Base-by-base conservation (phyloP, 2,113 vertebrate genomes). In the Maccullochella peelii region DNA sequence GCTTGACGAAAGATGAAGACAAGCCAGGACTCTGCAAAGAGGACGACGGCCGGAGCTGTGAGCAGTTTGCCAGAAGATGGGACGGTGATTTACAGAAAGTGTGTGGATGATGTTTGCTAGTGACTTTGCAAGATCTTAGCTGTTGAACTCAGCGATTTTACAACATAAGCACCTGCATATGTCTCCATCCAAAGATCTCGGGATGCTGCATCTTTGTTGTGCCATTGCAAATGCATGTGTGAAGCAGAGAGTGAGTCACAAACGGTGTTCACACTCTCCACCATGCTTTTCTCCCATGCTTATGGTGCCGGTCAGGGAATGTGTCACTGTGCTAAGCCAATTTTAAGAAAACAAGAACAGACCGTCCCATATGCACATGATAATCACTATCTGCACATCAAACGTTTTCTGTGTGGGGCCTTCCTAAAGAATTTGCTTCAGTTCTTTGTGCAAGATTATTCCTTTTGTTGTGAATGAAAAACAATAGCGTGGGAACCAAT, bases 151-250 rank as follows among this genome's bases (percentile, higher is more conserved):
- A 73, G 83, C 16, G 88, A 77, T 75, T 50, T 80, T 79, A 62
- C 66, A 85, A 82, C 59, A 69, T 36, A 68, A 85, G 80, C 86
- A 83, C 77, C 82, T 79, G 88, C 90, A 36, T 83, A 79, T 27
- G 83, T 87, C 83, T 90, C 82, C 89, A 83, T 72, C 93, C 91
- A 92, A 91, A 92, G 88, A 88, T 30, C 73, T 83, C 15, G 65
- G 77, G 89, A 92, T 94, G 94, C 91, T 94, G 91, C 93, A 84
- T 93, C 77, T 80, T 90, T 75, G 76, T 89, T 75, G 84, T 91
- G 87, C 90, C 86, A 88, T 91, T 85, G 89, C 79, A 82, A 90
- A 87, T 89, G 90, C 92, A 90, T 88, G 90, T 63, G 73, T 86
- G 79, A 88, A 82, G 86, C 74, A 80, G 76, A 77, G 79, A 82